These are phyloP conservation scores for Haliclona indistincta DNA, from an alignment of 37 sponge, comb jelly and placozoan genomes.

Conservation along the genomic window DNA sequence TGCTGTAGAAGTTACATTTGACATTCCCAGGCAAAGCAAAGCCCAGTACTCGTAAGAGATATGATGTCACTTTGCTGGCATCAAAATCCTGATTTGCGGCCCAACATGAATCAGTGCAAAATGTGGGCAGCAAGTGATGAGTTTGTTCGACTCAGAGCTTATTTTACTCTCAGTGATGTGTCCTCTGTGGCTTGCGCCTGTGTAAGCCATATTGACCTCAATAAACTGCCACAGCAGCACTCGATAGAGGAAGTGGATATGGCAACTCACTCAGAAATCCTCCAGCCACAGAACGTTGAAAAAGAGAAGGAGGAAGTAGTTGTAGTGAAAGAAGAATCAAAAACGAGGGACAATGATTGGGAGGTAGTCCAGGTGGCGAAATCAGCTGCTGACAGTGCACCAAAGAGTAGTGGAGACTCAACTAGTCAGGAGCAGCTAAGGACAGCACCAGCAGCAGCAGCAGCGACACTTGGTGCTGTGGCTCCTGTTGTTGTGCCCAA, in stretches of 20 bases:
- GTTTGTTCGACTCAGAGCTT: conserved; percentile 57
- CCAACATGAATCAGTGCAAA: conserved; percentile 47
- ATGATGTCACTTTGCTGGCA: conserved; percentile 82
- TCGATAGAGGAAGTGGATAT: conserved; percentile 1
- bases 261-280: not conserved
- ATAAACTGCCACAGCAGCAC: not conserved
- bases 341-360: not conserved
- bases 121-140: conserved; percentile 41
- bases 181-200: conserved; percentile 67
- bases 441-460: not conserved
- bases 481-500: no score
- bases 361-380: not conserved
- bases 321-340: not conserved
- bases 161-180: conserved; percentile 38
- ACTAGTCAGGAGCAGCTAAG: not conserved
- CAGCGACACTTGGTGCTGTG: not conserved
- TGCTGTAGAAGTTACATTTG: not conserved
- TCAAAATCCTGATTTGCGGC: conserved; percentile 57
- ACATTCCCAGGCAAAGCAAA: conserved; percentile 45
- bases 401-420: not conserved
- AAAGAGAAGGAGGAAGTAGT: not conserved
- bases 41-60: conserved; percentile 61
- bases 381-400: not conserved
- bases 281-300: not conserved
- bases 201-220: conserved; percentile 54